A percentile compares a stretch with the other conserved stretches of the same genome.
Evolutionary conservation across 2,888 invertebrate genomes (phyloP).

Genomic region (Lampropteryx suffumata): DNA sequence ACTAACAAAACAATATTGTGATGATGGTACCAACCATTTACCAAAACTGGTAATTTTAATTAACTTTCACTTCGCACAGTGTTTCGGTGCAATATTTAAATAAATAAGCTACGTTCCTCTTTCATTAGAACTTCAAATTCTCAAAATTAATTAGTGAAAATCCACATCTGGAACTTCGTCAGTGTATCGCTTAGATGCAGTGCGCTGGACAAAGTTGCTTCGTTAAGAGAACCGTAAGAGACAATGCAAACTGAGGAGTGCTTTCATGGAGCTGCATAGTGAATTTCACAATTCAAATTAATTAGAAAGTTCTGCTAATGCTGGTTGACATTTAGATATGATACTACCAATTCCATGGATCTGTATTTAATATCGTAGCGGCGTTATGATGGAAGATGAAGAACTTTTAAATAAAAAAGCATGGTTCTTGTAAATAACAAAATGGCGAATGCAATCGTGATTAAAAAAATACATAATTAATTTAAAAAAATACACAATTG

Average conservation of each 20-base stretch:
- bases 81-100: too few relatives aligned
- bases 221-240: conserved; percentile 22
- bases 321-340: background rate
- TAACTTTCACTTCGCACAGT: too few relatives aligned
- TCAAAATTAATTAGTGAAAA: conserved; percentile 3
- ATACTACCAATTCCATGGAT: background rate
- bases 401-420: too few relatives aligned
- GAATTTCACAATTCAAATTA: conserved; percentile 17
- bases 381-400: too few relatives aligned
- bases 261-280: conserved; percentile 18
- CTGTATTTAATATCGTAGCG: too few relatives aligned
- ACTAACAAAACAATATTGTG: too few relatives aligned
- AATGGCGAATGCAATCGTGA: too few relatives aligned
- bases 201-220: conserved; percentile 18
- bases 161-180: conserved; percentile 1
- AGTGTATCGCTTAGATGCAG: conserved; percentile 12
- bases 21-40: too few relatives aligned
- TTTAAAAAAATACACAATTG: too few relatives aligned
- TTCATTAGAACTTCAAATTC: conserved; percentile 1
- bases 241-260: conserved; percentile 21
- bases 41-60: too few relatives aligned
- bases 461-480: too few relatives aligned
- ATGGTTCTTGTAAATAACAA: too few relatives aligned
- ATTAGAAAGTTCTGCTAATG: conserved; percentile 7
- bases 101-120: background rate